Evolutionary conservation across 2,113 vertebrate species (phyloP).

Genomic region (Mixornis gularis): DNA sequence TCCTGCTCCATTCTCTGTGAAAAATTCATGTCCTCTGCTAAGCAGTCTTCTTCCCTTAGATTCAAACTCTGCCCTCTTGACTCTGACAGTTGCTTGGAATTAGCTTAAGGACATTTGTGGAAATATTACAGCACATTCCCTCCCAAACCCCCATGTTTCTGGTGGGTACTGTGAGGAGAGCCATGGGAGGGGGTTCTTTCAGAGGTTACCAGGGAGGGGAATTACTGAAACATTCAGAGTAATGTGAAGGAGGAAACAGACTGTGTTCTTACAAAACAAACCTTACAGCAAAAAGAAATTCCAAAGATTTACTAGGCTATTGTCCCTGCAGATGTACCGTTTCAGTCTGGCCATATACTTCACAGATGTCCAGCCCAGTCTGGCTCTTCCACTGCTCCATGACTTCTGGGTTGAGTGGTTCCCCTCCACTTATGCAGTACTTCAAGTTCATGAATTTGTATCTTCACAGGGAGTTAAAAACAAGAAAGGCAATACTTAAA

Average conservation of each 20-base stretch:
- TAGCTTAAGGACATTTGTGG: background rate
- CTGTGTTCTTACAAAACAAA: background rate
- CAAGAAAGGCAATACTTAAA: background rate
- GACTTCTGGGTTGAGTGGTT: conserved; percentile 74
- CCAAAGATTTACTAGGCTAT: background rate
- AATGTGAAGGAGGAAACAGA: background rate
- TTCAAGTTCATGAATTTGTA: conserved; percentile 69
- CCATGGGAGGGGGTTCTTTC: background rate
- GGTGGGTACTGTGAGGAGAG: background rate
- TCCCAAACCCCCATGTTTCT: background rate
- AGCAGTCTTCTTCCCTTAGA: background rate
- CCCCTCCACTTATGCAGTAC: conserved; percentile 69
- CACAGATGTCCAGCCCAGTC: conserved; percentile 70
- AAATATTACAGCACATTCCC: background rate
- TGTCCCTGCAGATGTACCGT: conserved; percentile 40
- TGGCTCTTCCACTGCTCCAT: conserved; percentile 71
- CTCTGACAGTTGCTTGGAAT: background rate
- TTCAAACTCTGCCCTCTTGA: background rate
- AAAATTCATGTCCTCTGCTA: background rate
- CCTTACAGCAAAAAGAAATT: background rate
- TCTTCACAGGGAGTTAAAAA: background rate
- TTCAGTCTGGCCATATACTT: conserved; percentile 82
- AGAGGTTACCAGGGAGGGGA: background rate
- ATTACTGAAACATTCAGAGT: background rate
- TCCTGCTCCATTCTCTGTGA: background rate